Evolutionary conservation across 2,888 invertebrate genomes (phyloP).

Genomic region (Adineta ricciae): DNA sequence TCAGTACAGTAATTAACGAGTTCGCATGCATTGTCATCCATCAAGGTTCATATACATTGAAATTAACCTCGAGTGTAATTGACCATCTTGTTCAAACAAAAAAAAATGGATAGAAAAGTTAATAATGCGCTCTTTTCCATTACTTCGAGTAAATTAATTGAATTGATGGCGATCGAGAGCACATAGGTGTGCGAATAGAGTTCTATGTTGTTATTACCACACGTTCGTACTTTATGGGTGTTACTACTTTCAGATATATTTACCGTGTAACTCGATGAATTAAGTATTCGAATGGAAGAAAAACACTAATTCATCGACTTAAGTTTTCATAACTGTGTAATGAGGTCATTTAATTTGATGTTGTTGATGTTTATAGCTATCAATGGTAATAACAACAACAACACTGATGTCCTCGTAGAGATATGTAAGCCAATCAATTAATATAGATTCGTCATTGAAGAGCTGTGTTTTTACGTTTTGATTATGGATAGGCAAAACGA

Average conservation of each 20-base stretch:
- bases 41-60: not conserved
- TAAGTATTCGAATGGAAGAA: not conserved
- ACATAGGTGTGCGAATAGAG: too few relatives aligned
- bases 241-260: not conserved
- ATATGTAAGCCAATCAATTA: not conserved
- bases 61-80: not conserved
- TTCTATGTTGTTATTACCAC: too few relatives aligned
- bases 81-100: not conserved
- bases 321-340: not conserved
- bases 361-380: not conserved
- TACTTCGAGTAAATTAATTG: too few relatives aligned
- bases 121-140: not conserved
- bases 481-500: not conserved
- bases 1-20: not conserved
- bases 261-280: not conserved
- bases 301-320: not conserved
- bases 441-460: not conserved
- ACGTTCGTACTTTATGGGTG: too few relatives aligned
- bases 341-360: not conserved
- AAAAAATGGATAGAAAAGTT: not conserved
- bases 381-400: not conserved
- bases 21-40: not conserved
- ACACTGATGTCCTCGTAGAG: not conserved
- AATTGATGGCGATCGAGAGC: too few relatives aligned
- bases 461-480: not conserved